Conservation (phyloP, 1,140 invertebrate genomes). For the Drosophila prosaltans region DNA sequence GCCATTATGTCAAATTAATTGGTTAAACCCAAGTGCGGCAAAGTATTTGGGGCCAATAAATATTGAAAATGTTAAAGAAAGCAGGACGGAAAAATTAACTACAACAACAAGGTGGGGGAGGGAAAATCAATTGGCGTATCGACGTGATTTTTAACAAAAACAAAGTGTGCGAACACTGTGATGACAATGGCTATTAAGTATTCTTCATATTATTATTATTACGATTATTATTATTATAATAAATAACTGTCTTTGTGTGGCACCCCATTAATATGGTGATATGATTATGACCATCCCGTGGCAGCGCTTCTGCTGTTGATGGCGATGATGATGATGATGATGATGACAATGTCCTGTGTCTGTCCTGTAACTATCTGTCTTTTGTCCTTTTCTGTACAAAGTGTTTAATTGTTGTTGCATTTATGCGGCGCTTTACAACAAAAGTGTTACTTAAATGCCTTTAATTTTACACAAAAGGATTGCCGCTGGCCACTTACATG, state of each 20-base stretch:
- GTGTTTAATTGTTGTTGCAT: constrained; percentile 65
- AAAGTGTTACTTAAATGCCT: constrained; percentile 35
- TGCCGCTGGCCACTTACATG: constrained; percentile 31
- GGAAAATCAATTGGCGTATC: background rate
- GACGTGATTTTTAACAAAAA: constrained; percentile 10
- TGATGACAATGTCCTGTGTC: background rate
- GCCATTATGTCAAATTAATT: constrained; percentile 66
- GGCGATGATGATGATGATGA: background rate
- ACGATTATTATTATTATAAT: constrained; percentile 21
- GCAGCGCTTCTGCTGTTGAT: background rate
- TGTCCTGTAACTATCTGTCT: background rate
- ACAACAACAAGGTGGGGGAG: background rate
- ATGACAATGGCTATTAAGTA: constrained; percentile 7
- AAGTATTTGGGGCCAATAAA: constrained; percentile 63
- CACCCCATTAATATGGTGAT: constrained; percentile 48
- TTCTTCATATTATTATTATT: constrained; percentile 24
- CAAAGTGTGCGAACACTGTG: background rate
- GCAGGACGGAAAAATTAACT: constrained; percentile 13
- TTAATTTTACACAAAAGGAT: constrained; percentile 38
- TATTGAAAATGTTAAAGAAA: constrained; percentile 48
- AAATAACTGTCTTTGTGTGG: constrained; percentile 30
- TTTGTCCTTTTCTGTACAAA: constrained; percentile 47
- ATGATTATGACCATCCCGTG: background rate
- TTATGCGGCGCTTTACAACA: constrained; percentile 50
- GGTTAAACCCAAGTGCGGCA: constrained; percentile 38